Evolutionary conservation across 2,113 vertebrate genomes (phyloP), one percentile per base, ranked within the genome.

Genomic region (Notiomystis cincta): DNA sequence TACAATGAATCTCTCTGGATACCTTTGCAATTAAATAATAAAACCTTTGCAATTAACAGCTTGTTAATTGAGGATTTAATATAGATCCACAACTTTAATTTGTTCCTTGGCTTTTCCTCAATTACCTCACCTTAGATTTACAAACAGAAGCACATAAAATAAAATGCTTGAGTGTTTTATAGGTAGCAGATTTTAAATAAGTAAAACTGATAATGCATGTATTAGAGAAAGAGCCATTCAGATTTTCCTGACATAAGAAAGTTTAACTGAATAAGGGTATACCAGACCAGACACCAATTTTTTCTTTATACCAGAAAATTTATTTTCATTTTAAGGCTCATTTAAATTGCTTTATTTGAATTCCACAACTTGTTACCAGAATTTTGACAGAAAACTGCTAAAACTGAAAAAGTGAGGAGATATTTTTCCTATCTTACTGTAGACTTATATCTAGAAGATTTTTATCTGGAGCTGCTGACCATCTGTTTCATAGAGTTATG

Each of bases 401-500:
- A 79, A 89, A 94, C 28, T 65, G n/a, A 11, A 89, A 72, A 93
- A 93, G 11, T 27, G 42, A 76, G 35, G 6, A 38, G 42, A n/a
- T 93, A 45, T 62, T 83, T 87, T 88, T 93, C 42, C 18, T 78
- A 16, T 85, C n/a, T 96, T 45, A 65, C 0, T 88, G 61, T 88
- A 73, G 78, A 58, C 64, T 80, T 83, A 7, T 21, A 61, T 83
- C 45, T 86, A 48, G 64, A 93, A 93, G 66, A 56, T 70, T 60
- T 94, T 96, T 91, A 25, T 75, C 40, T 95, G 61, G 60, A 96
- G 64, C 51, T 6, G 2, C 48, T 93, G 75, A 71, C 86, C 89
- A 90, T 96, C 87, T 97, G 96, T 69, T 97, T 88, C 42, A 22
- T 84, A 64, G 64, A 82, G 5, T 80, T 76, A 37, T 28, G 84